Evolutionary conservation across 1,140 invertebrate species (phyloP).

Genomic region (Drosophila suzukii): DNA sequence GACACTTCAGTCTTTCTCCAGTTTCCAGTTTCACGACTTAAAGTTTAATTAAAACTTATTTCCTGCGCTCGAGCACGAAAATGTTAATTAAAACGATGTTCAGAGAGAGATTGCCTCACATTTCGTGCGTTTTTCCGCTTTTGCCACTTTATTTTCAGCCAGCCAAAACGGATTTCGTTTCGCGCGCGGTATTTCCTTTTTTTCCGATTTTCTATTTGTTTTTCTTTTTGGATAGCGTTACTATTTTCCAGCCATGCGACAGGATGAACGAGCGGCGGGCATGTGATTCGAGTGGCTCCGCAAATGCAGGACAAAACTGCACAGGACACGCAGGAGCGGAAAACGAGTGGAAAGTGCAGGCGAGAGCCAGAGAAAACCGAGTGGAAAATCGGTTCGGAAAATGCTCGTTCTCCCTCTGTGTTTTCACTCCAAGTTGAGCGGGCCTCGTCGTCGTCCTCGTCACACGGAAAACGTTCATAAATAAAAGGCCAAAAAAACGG

Average conservation of each 20-base stretch:
- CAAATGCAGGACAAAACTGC: slow-evolving; percentile 61
- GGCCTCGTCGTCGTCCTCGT: not conserved
- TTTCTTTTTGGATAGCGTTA: slow-evolving; percentile 13
- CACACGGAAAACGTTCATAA: slow-evolving; percentile 51
- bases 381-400: not conserved
- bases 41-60: slow-evolving; percentile 70
- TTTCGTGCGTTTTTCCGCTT: slow-evolving; percentile 19
- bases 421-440: slow-evolving; percentile 33
- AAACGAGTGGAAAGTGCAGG: slow-evolving; percentile 39
- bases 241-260: slow-evolving; percentile 53
- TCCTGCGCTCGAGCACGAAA: slow-evolving; percentile 50
- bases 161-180: slow-evolving; percentile 48
- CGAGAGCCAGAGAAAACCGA: slow-evolving; percentile 2
- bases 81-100: slow-evolving; percentile 70
- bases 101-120: slow-evolving; percentile 14
- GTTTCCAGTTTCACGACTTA: slow-evolving; percentile 8
- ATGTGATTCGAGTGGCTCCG: slow-evolving; percentile 63
- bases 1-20: slow-evolving; percentile 12
- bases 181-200: slow-evolving; percentile 23
- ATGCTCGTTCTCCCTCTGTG: not conserved
- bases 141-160: slow-evolving; percentile 27
- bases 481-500: slow-evolving; percentile 37
- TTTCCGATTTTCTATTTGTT: too few species aligned
- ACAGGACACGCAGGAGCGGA: slow-evolving; percentile 40
- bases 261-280: slow-evolving; percentile 65